Evolutionary conservation across 2,888 invertebrate genomes (phyloP).

Genomic region (Mimas tiliae): DNA sequence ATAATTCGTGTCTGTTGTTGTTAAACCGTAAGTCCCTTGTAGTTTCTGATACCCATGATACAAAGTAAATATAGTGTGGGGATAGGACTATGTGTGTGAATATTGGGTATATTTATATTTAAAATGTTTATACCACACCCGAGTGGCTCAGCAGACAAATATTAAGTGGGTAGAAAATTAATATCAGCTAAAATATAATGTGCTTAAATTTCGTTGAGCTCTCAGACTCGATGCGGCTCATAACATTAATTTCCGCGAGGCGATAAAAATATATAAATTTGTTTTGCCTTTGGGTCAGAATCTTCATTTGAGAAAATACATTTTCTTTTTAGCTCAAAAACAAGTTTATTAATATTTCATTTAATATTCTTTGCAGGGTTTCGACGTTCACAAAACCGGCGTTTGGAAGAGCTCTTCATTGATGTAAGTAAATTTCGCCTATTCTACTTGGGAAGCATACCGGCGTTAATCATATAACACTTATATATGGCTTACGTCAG

Average conservation of each 20-base stretch:
- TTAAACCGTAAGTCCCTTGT: no score
- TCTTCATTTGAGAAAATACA: constrained; percentile 40
- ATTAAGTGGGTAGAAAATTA: neutral
- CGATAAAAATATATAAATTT: constrained; percentile 38
- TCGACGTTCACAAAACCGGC: constrained; percentile 39
- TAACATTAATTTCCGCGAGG: constrained; percentile 53
- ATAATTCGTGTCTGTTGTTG: no score
- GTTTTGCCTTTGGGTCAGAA: constrained; percentile 37
- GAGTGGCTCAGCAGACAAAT: no score
- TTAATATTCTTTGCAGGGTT: constrained; percentile 49
- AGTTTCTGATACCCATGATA: no score
- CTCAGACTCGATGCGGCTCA: constrained; percentile 40
- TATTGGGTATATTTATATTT: no score
- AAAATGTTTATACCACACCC: no score
- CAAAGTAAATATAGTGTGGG: no score
- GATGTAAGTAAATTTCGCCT: constrained; percentile 49
- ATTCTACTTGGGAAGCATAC: constrained; percentile 20
- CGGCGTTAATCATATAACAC: no score
- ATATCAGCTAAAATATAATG: constrained; percentile 4
- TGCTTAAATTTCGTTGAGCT: constrained; percentile 28
- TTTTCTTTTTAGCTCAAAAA: constrained; percentile 33
- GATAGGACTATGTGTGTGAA: no score
- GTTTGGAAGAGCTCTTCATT: constrained; percentile 41
- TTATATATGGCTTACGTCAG: no score
- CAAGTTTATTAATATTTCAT: constrained; percentile 37